Conservation (phyloP, 2,888 invertebrate species). For the Lepetodrilus schrolli region DNA sequence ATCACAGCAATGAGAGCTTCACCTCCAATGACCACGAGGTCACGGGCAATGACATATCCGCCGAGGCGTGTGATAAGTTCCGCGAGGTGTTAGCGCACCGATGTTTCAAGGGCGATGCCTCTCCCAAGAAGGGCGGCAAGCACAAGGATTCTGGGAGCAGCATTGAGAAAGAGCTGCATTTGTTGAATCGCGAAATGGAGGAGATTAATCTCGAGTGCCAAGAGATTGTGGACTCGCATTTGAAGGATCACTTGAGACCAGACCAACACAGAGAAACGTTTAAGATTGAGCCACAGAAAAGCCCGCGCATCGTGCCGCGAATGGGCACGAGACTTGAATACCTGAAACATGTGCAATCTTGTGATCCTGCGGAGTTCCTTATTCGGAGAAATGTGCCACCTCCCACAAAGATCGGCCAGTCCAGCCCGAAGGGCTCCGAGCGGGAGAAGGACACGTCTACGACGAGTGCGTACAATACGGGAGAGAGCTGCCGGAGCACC, state of each 20-base stretch:
- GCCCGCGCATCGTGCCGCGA: conserved; percentile 70
- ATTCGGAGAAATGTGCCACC: conserved; percentile 45
- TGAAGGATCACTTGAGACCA: conserved; percentile 44
- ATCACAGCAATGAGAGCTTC: conserved; percentile 70
- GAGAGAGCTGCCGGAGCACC: conserved; percentile 84
- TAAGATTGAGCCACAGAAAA: conserved; percentile 54
- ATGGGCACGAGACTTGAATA: conserved; percentile 73
- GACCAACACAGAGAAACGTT: conserved; percentile 35
- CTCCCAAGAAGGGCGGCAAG: conserved; percentile 47
- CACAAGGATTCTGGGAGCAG: conserved; percentile 69
- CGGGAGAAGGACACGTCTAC: conserved; percentile 78
- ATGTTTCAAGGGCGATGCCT: conserved; percentile 49
- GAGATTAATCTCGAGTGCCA: conserved; percentile 79
- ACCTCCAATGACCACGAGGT: conserved; percentile 53
- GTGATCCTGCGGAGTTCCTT: conserved; percentile 52
- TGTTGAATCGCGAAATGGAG: conserved; percentile 80
- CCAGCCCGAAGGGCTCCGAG: conserved; percentile 37
- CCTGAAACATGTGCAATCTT: conserved; percentile 62
- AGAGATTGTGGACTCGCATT: conserved; percentile 74
- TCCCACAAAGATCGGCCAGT: conserved; percentile 30
- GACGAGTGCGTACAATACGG: conserved; percentile 82
- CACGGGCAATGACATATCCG: conserved; percentile 61
- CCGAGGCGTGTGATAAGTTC: conserved; percentile 67
- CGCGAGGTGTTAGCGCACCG: conserved; percentile 67
- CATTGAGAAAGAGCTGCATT: conserved; percentile 78